A percentile compares a stretch with the other conserved stretches of the same genome.
These are phyloP conservation scores for Drosophila sturtevanti DNA, from an alignment of 1,140 invertebrate species.

Conservation along the genomic window DNA sequence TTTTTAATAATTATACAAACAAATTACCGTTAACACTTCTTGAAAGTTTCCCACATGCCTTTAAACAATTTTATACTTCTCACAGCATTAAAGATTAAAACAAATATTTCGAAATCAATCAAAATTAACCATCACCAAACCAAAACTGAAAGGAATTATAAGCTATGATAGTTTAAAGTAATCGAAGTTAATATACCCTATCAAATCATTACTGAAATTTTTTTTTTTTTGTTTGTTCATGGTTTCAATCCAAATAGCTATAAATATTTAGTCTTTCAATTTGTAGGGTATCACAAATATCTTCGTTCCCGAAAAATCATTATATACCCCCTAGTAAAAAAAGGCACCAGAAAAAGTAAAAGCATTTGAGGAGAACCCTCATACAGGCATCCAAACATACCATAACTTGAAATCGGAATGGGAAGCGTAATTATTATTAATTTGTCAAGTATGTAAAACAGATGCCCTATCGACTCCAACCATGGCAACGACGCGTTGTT, in stretches of 20 bases:
- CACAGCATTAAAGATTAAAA: constrained; percentile 28
- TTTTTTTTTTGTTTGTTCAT: too few species aligned
- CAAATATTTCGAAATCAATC: constrained; percentile 60
- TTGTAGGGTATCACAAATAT: neutral
- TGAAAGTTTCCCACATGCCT: neutral
- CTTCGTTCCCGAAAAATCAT: neutral
- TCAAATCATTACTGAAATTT: too few species aligned
- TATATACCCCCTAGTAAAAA: neutral
- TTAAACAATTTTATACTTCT: constrained; percentile 30
- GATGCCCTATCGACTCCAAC: constrained; percentile 54
- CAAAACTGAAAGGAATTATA: neutral
- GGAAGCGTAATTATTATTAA: constrained; percentile 75
- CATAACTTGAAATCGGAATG: constrained; percentile 35
- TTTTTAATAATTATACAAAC: neutral
- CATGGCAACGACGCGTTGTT: constrained; percentile 11
- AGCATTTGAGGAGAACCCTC: neutral
- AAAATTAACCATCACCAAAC: constrained; percentile 41
- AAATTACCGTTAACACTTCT: neutral
- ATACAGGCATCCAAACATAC: neutral
- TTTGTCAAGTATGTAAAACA: constrained; percentile 80
- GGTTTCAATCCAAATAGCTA: too few species aligned
- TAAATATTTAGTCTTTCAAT: too few species aligned
- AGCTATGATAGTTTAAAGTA: neutral
- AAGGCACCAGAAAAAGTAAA: neutral
- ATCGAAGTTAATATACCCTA: neutral